Evolutionary conservation across 1,140 invertebrate genomes (phyloP).

Genomic region (Tyrophagus putrescentiae): DNA sequence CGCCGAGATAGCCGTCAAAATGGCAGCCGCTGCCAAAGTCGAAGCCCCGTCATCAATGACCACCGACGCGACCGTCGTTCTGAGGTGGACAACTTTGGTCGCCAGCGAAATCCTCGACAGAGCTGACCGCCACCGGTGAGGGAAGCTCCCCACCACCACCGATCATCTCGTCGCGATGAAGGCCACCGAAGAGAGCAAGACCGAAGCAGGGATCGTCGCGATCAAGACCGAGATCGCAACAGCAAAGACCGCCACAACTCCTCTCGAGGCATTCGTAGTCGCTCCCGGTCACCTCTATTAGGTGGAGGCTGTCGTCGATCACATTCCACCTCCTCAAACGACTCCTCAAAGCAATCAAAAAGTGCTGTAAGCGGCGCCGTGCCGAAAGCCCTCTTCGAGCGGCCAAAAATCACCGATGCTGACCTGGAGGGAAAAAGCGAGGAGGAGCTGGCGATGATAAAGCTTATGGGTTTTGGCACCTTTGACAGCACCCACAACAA

Average conservation of each 20-base stretch:
- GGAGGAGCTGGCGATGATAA: conserved; percentile 91
- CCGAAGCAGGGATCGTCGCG: background rate
- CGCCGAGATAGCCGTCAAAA: background rate
- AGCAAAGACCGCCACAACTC: background rate
- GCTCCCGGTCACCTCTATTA: background rate
- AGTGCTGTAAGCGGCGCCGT: conserved; percentile 23
- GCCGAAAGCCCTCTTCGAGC: conserved; percentile 27
- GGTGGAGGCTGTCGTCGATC: background rate
- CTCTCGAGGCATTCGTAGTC: background rate
- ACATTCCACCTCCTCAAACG: background rate
- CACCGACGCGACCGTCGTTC: background rate
- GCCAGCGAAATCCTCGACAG: background rate
- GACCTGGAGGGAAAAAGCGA: conserved; percentile 63
- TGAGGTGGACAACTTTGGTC: background rate
- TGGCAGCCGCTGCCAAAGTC: too few species aligned
- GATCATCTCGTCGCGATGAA: background rate
- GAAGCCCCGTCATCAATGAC: background rate
- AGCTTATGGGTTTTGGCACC: conserved; percentile 84
- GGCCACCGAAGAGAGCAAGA: conserved; percentile 2
- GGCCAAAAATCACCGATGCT: conserved; percentile 38
- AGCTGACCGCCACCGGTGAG: background rate
- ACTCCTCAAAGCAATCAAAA: background rate
- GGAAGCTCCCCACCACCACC: background rate
- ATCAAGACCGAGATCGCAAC: conserved; percentile 4
- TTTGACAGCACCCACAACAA: conserved; percentile 85